These are phyloP conservation scores for Garra rufa DNA, from an alignment of 2,113 vertebrate species.

Conservation along the genomic window DNA sequence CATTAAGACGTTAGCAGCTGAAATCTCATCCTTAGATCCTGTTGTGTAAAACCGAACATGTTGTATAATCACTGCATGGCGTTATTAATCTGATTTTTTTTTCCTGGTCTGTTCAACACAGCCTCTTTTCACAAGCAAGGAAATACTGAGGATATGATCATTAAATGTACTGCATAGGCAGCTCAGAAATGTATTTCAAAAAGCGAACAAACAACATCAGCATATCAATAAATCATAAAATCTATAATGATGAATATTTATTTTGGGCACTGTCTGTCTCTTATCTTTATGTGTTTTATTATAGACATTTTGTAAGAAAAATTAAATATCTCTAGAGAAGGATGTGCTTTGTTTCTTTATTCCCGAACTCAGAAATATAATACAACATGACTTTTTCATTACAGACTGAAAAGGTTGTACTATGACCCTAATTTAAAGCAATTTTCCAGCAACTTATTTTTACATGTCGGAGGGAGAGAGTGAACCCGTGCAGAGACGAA, in stretches of 20 bases:
- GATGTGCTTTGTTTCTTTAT: background rate
- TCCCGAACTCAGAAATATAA: background rate
- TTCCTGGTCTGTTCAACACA: background rate
- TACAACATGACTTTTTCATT: background rate
- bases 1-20: background rate
- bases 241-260: background rate
- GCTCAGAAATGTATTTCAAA: background rate
- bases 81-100: background rate
- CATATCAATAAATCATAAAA: background rate
- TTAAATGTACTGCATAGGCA: background rate
- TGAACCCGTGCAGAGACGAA: background rate
- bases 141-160: background rate
- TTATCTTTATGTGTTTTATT: background rate
- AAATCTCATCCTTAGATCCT: background rate
- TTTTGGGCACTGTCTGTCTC: background rate
- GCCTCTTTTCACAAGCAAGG: background rate
- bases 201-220: background rate
- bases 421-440: background rate
- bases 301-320: background rate
- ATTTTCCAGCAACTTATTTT: background rate
- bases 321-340: background rate
- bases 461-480: background rate
- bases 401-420: background rate
- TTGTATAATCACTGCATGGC: constrained; percentile 14
- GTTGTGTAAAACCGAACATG: background rate